Evolutionary conservation across 2,113 vertebrate species (phyloP).

Genomic region (Phalacrocorax brasilianus): DNA sequence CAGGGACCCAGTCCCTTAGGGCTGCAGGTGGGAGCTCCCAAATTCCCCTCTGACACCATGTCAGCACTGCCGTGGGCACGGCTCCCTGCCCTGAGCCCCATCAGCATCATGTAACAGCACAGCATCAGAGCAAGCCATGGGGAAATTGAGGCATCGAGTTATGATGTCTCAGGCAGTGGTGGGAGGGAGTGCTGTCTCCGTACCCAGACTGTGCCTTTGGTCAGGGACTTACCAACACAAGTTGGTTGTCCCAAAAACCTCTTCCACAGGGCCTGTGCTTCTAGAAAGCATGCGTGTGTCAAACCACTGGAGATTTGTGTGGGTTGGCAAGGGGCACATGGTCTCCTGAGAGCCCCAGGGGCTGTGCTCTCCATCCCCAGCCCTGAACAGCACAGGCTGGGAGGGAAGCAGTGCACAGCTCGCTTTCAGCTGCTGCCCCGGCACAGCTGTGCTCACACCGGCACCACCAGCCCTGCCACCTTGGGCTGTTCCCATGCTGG

Average conservation of each 20-base stretch:
- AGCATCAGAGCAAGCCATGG: not conserved
- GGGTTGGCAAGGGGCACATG: not conserved
- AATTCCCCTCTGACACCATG: not conserved
- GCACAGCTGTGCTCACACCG: not conserved
- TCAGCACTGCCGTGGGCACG: fast-evolving
- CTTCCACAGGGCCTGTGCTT: not conserved
- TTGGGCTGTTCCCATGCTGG: not conserved
- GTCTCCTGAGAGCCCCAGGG: fast-evolving
- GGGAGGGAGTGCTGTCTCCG: fast-evolving
- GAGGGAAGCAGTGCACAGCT: fast-evolving
- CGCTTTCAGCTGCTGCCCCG: not conserved
- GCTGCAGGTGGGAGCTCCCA: not conserved
- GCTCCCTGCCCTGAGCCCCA: not conserved
- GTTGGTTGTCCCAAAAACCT: not conserved
- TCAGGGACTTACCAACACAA: fast-evolving
- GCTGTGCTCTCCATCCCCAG: fast-evolving
- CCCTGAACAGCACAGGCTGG: not conserved
- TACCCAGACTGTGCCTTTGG: not conserved
- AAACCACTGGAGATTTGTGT: not conserved
- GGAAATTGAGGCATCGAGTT: not conserved
- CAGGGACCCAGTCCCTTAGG: fast-evolving
- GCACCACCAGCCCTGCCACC: not conserved
- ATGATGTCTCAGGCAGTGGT: fast-evolving
- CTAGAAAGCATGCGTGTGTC: fast-evolving
- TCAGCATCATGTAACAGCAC: not conserved